Evolutionary conservation across 2,888 invertebrate species (phyloP), one percentile per base, ranked within the genome.

Genomic region (Scrobipalpa atriplicella): DNA sequence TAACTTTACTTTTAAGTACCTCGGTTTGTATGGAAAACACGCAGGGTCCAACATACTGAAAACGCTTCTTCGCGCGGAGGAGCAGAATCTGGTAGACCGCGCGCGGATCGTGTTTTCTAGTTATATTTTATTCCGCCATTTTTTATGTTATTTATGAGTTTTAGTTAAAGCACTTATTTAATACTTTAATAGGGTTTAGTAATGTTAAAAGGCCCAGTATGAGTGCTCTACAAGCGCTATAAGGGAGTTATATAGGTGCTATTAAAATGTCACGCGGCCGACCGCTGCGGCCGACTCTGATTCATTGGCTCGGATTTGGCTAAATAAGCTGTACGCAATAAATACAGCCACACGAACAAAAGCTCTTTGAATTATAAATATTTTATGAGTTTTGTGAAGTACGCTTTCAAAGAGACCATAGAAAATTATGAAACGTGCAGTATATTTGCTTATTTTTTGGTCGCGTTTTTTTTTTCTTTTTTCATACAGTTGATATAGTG

Each of bases 201-300:
- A 1, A 10, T 11, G 11, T 5, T 47, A 8, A 7, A 47, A 16
- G 47, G 16, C 47, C 16, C 47, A n/a, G 16, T 47, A 47, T 47
- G 47, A 16, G 3, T 47, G 47, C 47, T 47, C n/a, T 47, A 47
- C 47, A 16, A 47, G 47, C 16, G 47, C 47, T 47, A n/a, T 16
- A 47, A n/a, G n/a, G 47, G 47, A 47, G 47, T 47, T 47, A 47
- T 47, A n/a, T 47, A 47, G 47, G 47, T 47, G 47, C 73, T 72
- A 73, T 77, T 76, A 77, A 77, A 72, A 74, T 71, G 77, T 73
- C 77, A 71, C 66, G 58, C 62, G 58, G 58, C 66, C 63, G 47
- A 68, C 64, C 18, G 47, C 47, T 47, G 47, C n/a, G 47, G n/a
- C 47, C 47, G 47, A 47, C 52, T 18, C 52, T 65, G 62, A 65